Conservation (phyloP, 2,888 invertebrate species). For the Cybosia mesomella region DNA sequence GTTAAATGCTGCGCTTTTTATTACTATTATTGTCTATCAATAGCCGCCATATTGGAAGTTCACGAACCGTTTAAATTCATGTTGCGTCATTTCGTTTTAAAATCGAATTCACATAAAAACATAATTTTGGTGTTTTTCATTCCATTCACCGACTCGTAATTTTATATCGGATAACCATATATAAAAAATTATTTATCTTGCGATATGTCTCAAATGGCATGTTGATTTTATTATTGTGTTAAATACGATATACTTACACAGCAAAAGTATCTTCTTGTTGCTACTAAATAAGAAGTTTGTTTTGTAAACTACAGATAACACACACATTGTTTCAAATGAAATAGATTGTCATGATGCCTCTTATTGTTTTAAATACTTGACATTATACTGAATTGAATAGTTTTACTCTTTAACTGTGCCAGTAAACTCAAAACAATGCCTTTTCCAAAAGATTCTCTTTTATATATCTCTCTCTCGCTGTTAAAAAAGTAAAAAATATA, state of each 20-base stretch:
- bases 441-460: background rate
- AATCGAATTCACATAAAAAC: constrained; percentile 33
- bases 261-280: constrained; percentile 4
- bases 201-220: constrained; percentile 20
- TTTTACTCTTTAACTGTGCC: background rate
- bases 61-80: constrained; percentile 27
- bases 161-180: constrained; percentile 38
- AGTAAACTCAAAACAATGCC: background rate
- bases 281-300: constrained; percentile 14
- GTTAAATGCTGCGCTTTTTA: constrained; percentile 57
- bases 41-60: constrained; percentile 38
- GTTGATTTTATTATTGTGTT: constrained; percentile 12
- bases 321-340: constrained; percentile 10
- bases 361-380: constrained; percentile 7
- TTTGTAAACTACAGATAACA: constrained; percentile 14
- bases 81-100: constrained; percentile 41
- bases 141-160: constrained; percentile 19
- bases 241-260: background rate
- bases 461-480: background rate
- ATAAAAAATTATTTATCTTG: constrained; percentile 22
- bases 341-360: background rate
- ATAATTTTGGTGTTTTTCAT: background rate
- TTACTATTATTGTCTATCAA: constrained; percentile 29
- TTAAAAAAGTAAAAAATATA: constrained; percentile 2
- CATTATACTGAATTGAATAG: background rate